These are phyloP conservation scores for Valencia hispanica DNA, from an alignment of 2,797 vertebrate genomes.

Conservation along the genomic window DNA sequence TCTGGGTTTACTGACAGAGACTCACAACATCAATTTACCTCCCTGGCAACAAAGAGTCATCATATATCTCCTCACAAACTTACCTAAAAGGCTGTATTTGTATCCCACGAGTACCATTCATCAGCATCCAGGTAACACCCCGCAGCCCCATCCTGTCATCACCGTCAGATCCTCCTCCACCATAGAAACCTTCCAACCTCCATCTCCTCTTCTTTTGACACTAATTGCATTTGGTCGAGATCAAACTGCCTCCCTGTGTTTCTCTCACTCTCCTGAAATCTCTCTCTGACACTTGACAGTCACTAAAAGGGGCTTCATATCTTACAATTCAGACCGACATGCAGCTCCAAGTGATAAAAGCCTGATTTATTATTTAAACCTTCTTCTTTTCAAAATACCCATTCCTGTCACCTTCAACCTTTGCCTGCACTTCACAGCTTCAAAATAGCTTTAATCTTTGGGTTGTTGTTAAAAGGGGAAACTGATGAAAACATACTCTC, in stretches of 20 bases:
- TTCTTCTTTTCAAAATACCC: conserved; percentile 10
- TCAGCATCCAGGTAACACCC: conserved; percentile 31
- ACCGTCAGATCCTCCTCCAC: conserved; percentile 37
- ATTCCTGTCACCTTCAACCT: conserved; percentile 16
- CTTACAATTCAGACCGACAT: conserved; percentile 51
- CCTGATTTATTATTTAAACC: conserved; percentile 66
- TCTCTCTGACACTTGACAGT: conserved; percentile 60
- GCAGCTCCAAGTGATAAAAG: conserved; percentile 58
- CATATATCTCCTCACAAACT: neutral
- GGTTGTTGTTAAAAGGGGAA: conserved; percentile 28
- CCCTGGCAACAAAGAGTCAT: neutral
- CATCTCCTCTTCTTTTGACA: conserved; percentile 59
- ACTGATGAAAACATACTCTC: conserved; percentile 3
- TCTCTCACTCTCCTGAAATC: conserved; percentile 42
- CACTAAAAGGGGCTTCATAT: conserved; percentile 47
- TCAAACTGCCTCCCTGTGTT: conserved; percentile 56
- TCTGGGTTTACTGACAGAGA: neutral
- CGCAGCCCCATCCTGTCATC: conserved; percentile 21
- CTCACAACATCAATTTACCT: neutral
- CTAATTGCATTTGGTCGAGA: conserved; percentile 70
- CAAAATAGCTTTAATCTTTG: conserved; percentile 39
- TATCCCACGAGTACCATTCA: conserved; percentile 9
- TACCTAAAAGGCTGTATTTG: conserved; percentile 17
- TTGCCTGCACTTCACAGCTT: conserved; percentile 18
- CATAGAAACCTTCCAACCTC: conserved; percentile 36